These are phyloP conservation scores for Podilymbus podiceps DNA, from an alignment of 2,113 vertebrate genomes.

Conservation along the genomic window DNA sequence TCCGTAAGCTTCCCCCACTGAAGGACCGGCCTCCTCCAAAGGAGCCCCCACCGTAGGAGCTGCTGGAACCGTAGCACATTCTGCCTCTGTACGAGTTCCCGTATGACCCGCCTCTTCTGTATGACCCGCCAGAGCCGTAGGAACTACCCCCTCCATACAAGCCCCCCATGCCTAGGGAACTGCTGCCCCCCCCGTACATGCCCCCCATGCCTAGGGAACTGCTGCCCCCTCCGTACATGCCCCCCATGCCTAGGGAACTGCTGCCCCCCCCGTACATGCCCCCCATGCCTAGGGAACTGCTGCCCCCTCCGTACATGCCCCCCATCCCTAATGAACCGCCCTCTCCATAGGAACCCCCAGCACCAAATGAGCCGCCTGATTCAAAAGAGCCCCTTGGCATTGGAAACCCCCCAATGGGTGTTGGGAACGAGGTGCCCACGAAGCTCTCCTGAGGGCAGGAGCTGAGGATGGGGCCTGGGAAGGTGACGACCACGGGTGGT, in stretches of 20 bases:
- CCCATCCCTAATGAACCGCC: not conserved
- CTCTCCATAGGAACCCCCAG: not conserved
- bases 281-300: not conserved
- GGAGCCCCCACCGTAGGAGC: not conserved
- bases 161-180: not conserved
- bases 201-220: not conserved
- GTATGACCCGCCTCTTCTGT: not conserved
- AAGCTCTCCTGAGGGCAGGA: not conserved
- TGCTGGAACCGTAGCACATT: not conserved
- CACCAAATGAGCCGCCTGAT: not conserved
- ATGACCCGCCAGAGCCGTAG: not conserved
- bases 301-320: fast-evolving
- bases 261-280: fast-evolving
- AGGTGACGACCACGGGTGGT: not conserved
- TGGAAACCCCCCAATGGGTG: not conserved
- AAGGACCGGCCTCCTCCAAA: not conserved
- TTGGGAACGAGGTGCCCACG: not conserved
- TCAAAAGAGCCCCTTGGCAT: not conserved
- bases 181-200: fast-evolving
- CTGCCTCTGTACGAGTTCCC: not conserved
- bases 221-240: not conserved
- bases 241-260: not conserved
- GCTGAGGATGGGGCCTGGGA: constrained; percentile 1
- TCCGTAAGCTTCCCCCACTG: not conserved
- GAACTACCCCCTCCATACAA: not conserved